Evolutionary conservation across 2,797 vertebrate genomes (phyloP), one percentile per base, ranked within the genome.

Genomic region (Amphiprion clarkii): DNA sequence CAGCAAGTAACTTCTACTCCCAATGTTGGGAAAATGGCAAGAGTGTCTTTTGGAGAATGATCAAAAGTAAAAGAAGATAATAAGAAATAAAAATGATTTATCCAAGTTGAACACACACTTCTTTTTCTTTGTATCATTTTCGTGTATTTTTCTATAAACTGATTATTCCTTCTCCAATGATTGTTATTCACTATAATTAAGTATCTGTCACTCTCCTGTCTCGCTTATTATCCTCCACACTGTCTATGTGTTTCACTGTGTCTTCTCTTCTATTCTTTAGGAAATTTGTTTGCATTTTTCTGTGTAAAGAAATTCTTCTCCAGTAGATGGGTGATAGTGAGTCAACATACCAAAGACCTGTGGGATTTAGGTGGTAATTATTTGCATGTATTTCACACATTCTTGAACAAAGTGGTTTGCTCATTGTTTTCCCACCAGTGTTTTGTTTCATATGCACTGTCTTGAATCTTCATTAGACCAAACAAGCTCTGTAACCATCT

Each of bases 381-480:
- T 79, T 79, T 83, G 57, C 67, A 75, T 85, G 71, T 51, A 72
- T 89, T 84, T 79, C 74, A 86, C 68, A 78, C 74, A 58, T 68
- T 76, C 60, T 78, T 86, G 68, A 83, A 49, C 83, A 81, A 69
- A 85, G 46, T 59, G 53, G 19, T 66, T 78, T 70, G 42, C 67
- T 74, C 67, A 49, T 82, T 76, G 78, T 79, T 74, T 69, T 81
- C 75, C 72, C 53, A 36, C 70, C 21, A 51, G 44, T 74, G 27
- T 81, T 67, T 75, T 76, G 56, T 82, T 74, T 84, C 52, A 78
- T 73, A 29, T 71, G 54, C 44, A 16, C 64, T 42, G 70, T 27
- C 68, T 84, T 84, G 51, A 84, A 67, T 84, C 71, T 67, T 78
- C 70, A 78, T 83, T 78, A 75, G 48, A 66, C 11, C 51, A 77